phyloP scores from a whole-genome alignment of 2,888 invertebrate genomes.

The Steinernema scapterisci region DNA sequence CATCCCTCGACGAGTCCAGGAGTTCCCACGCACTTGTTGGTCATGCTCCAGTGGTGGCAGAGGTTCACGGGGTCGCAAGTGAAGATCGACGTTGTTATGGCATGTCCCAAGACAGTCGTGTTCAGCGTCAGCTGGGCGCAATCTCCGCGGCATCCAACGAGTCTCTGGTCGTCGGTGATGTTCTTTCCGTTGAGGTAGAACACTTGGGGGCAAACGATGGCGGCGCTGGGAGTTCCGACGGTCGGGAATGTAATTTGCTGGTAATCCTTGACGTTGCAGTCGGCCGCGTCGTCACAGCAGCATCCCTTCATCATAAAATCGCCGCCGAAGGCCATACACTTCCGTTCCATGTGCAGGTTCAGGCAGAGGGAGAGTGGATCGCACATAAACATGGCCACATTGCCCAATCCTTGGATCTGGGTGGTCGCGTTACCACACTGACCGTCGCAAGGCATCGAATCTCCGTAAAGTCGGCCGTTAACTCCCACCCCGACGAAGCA shows the following conservation, averaged over 20 bases:
- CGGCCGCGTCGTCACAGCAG: constrained; percentile 12
- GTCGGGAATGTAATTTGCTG: not conserved
- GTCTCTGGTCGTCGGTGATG: not conserved
- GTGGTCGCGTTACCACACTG: constrained; percentile 33
- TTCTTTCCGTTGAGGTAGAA: constrained; percentile 15
- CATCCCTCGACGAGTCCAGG: not conserved
- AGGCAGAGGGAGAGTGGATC: not conserved
- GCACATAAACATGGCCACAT: constrained; percentile 13
- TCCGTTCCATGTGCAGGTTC: not conserved
- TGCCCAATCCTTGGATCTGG: not conserved
- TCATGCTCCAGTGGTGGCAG: constrained; percentile 1
- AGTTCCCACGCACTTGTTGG: constrained; percentile 20
- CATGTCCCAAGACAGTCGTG: not conserved
- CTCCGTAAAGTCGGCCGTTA: not conserved
- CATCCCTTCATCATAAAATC: not conserved
- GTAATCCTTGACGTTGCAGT: not conserved
- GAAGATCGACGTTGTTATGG: not conserved
- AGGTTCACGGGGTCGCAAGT: not conserved
- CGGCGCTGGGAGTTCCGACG: not conserved
- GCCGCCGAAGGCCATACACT: not conserved
- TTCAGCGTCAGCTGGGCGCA: constrained; percentile 21
- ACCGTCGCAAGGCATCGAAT: constrained; percentile 30
- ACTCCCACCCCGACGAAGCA: constrained; percentile 35
- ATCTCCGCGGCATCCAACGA: constrained; percentile 14
- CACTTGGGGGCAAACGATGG: constrained; percentile 33